Evolutionary conservation across 2,113 vertebrate genomes (phyloP).

Genomic region (Lathamus discolor): DNA sequence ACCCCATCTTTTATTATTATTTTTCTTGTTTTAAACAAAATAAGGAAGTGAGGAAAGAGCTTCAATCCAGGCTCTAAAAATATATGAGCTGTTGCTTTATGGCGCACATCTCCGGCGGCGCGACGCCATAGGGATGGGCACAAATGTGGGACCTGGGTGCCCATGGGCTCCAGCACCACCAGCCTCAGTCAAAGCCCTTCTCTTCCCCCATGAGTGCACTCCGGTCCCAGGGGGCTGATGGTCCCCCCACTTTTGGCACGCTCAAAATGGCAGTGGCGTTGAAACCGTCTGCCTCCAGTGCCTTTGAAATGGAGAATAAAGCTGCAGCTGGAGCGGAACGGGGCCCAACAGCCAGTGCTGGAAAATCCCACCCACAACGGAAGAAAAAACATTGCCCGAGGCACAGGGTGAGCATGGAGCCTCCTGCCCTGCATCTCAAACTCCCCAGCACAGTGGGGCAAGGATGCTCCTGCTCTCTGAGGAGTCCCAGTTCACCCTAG

Average conservation of each 20-base stretch:
- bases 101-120: rapidly evolving
- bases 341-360: constrained; percentile 61
- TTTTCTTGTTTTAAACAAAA: background rate
- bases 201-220: background rate
- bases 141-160: background rate
- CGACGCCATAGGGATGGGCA: background rate
- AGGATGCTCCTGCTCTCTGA: background rate
- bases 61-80: background rate
- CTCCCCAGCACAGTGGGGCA: background rate
- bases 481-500: background rate
- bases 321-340: constrained; percentile 69
- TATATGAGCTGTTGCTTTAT: background rate
- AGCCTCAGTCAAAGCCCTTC: background rate
- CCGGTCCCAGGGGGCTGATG: background rate
- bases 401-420: constrained; percentile 24
- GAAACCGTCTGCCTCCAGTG: constrained; percentile 51
- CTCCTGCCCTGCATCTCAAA: background rate
- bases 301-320: constrained; percentile 71
- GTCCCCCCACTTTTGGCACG: constrained; percentile 6
- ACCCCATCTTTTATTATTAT: background rate
- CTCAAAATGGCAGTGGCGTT: constrained; percentile 62
- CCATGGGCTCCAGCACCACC: background rate
- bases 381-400: constrained; percentile 39
- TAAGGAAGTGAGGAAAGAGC: background rate
- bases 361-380: constrained; percentile 70